phyloP scores from a whole-genome alignment of 2,888 invertebrate species.

The Erebia ligea region DNA sequence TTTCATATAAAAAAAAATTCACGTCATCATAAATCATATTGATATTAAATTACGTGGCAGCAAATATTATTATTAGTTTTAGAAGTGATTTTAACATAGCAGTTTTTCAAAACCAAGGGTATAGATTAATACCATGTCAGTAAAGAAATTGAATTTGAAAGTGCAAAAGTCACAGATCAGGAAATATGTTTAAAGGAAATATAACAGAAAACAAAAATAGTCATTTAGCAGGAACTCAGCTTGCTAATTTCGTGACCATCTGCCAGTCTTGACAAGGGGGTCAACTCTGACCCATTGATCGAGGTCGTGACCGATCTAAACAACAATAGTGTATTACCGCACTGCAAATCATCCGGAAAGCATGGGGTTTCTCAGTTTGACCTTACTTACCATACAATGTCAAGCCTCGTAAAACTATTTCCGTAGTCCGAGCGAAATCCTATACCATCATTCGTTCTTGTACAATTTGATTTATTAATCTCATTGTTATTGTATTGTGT shows the following conservation, averaged over 20 bases:
- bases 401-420: conserved; percentile 42
- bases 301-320: conserved; percentile 66
- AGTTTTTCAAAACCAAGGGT: too few species aligned
- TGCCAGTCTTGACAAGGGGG: conserved; percentile 50
- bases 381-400: conserved; percentile 61
- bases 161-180: neutral
- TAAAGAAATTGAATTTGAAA: too few species aligned
- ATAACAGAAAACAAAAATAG: neutral
- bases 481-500: neutral
- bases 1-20: too few species aligned
- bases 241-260: conserved; percentile 42
- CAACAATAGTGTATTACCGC: conserved; percentile 61
- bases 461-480: neutral
- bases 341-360: conserved; percentile 58
- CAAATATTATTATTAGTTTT: too few species aligned
- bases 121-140: too few species aligned
- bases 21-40: too few species aligned
- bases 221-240: neutral
- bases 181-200: conserved; percentile 5
- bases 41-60: too few species aligned
- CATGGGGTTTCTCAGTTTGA: conserved; percentile 54
- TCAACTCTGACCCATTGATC: conserved; percentile 65
- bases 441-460: neutral
- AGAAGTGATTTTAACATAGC: too few species aligned
- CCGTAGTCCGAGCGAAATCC: conserved; percentile 2